Percentiles rank a stretch among this genome's conserved stretches.
Conservation (phyloP, 2,113 vertebrate genomes). For the Bos indicus region DNA sequence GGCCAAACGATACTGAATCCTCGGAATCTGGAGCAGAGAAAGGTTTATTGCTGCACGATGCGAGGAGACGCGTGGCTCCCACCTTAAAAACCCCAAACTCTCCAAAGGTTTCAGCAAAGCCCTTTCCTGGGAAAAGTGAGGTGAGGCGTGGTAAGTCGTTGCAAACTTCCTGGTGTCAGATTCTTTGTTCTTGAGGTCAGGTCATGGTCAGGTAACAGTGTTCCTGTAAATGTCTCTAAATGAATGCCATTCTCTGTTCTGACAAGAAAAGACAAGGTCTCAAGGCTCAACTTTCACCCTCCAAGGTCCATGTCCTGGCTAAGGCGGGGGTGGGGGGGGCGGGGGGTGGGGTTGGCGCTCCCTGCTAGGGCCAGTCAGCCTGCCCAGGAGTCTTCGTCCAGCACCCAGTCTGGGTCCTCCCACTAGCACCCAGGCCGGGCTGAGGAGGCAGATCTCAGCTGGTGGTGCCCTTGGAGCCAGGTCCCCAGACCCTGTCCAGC, state of each 20-base stretch:
- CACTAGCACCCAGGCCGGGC: background rate
- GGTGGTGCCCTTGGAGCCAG: too few species aligned
- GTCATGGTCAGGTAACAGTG: background rate
- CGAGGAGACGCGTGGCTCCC: background rate
- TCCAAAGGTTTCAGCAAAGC: background rate
- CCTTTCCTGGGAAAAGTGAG: background rate
- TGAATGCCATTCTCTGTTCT: background rate
- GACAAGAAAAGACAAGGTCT: background rate
- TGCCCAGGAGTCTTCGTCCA: background rate
- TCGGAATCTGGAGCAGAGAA: background rate
- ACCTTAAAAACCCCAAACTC: background rate
- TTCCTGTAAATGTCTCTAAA: background rate
- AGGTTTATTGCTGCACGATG: background rate
- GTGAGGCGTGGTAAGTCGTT: background rate
- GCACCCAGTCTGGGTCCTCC: background rate
- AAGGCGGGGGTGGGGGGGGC: background rate
- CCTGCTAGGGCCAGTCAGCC: background rate
- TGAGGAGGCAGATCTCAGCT: background rate
- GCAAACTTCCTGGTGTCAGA: background rate
- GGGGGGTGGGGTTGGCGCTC: background rate
- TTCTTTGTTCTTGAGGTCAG: background rate
- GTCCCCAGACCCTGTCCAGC: too few species aligned
- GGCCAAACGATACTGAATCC: background rate
- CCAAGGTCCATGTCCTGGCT: background rate
- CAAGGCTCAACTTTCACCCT: background rate